These are phyloP conservation scores for Ptychadena robeensis DNA, from an alignment of 2,797 vertebrate species.

Conservation along the genomic window DNA sequence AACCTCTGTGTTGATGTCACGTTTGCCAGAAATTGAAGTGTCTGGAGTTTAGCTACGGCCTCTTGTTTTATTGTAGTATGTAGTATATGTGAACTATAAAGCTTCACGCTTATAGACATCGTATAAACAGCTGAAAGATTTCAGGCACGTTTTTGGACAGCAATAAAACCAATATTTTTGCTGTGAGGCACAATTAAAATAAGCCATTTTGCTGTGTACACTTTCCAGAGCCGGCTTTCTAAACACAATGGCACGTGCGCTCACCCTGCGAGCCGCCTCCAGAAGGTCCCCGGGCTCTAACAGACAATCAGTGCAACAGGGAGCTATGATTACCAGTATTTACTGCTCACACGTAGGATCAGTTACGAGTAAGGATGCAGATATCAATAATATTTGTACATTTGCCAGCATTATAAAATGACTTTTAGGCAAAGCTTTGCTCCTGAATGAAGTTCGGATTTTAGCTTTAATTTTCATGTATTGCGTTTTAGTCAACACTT, in stretches of 20 bases:
- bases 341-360: background rate
- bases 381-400: background rate
- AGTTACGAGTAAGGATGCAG: background rate
- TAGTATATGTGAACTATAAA: conserved; percentile 26
- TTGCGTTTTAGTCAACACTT: too few species aligned
- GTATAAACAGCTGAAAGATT: conserved; percentile 30
- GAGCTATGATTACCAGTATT: background rate
- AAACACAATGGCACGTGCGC: conserved; percentile 44
- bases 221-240: conserved; percentile 12
- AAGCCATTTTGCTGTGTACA: conserved; percentile 33
- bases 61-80: conserved; percentile 19
- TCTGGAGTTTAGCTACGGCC: conserved; percentile 21
- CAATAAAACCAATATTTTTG: conserved; percentile 49
- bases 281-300: background rate
- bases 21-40: conserved; percentile 35
- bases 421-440: background rate
- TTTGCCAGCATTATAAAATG: background rate
- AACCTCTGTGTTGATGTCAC: conserved; percentile 35
- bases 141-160: conserved; percentile 37
- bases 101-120: conserved; percentile 5
- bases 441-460: too few species aligned
- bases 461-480: too few species aligned
- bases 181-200: conserved; percentile 52
- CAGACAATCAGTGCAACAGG: conserved; percentile 1
- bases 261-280: background rate